phyloP scores from a whole-genome alignment of 2,797 vertebrate species.

The Momotus momota region DNA sequence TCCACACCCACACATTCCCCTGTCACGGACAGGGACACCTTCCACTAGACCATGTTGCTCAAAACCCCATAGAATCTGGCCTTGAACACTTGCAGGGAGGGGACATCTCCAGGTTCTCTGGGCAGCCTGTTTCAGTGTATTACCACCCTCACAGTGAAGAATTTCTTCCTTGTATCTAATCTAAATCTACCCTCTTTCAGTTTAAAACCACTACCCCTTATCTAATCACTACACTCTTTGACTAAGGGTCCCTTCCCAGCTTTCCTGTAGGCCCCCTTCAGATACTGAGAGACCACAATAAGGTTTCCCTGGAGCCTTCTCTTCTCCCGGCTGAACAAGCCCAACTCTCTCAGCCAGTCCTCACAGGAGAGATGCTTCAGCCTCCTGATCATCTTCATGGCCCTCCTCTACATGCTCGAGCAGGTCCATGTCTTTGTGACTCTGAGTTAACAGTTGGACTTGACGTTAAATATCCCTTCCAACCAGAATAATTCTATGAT shows the following conservation, averaged over 20 bases:
- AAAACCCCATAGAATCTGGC: neutral
- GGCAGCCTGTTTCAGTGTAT: neutral
- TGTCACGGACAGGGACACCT: neutral
- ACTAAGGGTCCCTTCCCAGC: neutral
- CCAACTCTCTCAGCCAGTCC: too few relatives aligned
- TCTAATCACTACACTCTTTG: neutral
- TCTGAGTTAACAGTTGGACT: too few relatives aligned
- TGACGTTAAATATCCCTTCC: too few relatives aligned
- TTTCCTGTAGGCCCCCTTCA: neutral
- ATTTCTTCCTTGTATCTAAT: neutral
- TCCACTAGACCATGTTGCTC: neutral
- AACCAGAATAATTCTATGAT: too few relatives aligned
- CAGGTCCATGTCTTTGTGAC: too few relatives aligned
- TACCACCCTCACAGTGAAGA: neutral
- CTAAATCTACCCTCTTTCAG: neutral
- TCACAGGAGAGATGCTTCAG: too few relatives aligned
- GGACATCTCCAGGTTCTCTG: neutral
- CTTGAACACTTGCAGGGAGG: neutral
- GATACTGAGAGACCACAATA: neutral
- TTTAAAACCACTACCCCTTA: neutral
- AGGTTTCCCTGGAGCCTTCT: too few relatives aligned
- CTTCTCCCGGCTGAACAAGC: too few relatives aligned
- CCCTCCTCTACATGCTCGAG: too few relatives aligned
- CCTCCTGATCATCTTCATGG: too few relatives aligned
- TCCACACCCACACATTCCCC: neutral